These are phyloP conservation scores for Neofelis nebulosa DNA, from an alignment of 2,113 vertebrate species.

Conservation along the genomic window DNA sequence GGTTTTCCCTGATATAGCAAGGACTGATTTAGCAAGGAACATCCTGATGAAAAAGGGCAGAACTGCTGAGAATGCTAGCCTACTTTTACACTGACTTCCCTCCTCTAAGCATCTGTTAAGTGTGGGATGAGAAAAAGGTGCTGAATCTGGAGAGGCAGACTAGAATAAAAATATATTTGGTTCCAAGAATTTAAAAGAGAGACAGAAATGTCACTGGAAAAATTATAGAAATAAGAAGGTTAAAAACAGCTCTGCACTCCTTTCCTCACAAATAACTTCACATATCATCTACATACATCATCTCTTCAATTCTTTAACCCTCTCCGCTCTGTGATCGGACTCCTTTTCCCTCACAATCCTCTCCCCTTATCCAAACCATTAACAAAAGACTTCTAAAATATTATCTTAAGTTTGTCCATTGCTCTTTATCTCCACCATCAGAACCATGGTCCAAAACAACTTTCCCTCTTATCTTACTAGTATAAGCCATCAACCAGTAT, in stretches of 20 bases:
- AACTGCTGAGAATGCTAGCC: conserved; percentile 71
- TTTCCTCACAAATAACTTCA: conserved; percentile 39
- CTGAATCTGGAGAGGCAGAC: conserved; percentile 71
- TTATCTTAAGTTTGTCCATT: conserved; percentile 6
- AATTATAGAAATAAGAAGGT: conserved; percentile 37
- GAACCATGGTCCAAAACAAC: neutral
- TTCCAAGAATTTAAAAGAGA: conserved; percentile 61
- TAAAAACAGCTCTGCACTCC: conserved; percentile 42
- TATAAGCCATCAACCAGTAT: neutral
- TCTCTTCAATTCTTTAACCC: conserved; percentile 28
- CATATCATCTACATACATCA: neutral
- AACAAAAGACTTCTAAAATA: conserved; percentile 30
- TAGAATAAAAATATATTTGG: conserved; percentile 72
- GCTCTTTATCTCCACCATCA: neutral
- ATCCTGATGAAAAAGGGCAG: conserved; percentile 74
- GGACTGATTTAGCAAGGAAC: conserved; percentile 73
- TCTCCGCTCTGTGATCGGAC: neutral
- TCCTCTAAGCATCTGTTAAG: conserved; percentile 77
- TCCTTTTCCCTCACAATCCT: neutral
- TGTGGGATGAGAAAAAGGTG: conserved; percentile 78
- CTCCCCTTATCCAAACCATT: neutral
- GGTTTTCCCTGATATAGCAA: conserved; percentile 56
- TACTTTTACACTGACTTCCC: conserved; percentile 71
- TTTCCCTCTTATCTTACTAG: neutral
- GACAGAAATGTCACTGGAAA: conserved; percentile 62